These are phyloP conservation scores for Drosophila tripunctata DNA, from an alignment of 2,888 invertebrate species.

Conservation along the genomic window DNA sequence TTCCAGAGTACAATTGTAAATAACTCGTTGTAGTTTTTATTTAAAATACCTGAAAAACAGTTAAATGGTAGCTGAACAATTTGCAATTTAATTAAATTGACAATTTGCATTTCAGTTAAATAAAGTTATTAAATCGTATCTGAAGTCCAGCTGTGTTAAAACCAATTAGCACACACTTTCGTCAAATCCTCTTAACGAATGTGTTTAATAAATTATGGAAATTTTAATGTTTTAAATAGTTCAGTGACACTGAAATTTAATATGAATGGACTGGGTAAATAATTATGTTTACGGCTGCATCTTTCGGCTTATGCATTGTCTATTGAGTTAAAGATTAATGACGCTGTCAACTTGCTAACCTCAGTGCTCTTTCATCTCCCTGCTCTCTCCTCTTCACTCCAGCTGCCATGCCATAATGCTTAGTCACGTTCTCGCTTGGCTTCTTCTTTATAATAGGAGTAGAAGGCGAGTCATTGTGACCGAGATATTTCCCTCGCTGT, in stretches of 20 bases:
- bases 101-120: no score
- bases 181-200: neutral
- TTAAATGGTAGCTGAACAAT: no score
- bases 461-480: conserved; percentile 17
- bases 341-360: conserved; percentile 23
- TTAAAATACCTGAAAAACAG: no score
- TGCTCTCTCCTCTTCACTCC: neutral
- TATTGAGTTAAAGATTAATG: conserved; percentile 40
- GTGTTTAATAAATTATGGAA: neutral
- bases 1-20: no score
- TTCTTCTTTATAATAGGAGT: conserved; percentile 39
- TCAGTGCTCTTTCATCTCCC: neutral
- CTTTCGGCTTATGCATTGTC: conserved; percentile 28
- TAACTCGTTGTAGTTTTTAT: no score
- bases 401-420: conserved; percentile 10
- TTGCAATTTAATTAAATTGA: no score
- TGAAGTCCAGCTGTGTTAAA: no score
- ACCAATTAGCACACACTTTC: neutral
- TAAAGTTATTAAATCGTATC: no score
- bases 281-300: conserved; percentile 31
- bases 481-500: conserved; percentile 23
- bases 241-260: conserved; percentile 2
- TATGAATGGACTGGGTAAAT: conserved; percentile 10
- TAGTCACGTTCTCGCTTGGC: conserved; percentile 55
- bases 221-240: conserved; percentile 1